These are phyloP conservation scores for Limnephilus lunatus DNA, from an alignment of 2,888 invertebrate species.

Conservation along the genomic window DNA sequence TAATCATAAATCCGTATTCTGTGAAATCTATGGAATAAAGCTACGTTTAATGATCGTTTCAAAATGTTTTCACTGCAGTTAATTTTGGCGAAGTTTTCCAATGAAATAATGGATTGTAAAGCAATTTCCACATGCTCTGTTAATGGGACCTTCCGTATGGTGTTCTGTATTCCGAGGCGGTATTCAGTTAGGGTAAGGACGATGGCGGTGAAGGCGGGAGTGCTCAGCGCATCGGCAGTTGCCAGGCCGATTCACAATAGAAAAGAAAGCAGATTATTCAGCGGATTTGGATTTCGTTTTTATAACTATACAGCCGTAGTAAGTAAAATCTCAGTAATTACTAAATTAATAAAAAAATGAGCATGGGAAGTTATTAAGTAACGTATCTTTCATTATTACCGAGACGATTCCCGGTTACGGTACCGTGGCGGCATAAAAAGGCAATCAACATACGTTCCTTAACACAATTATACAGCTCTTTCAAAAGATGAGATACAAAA, in stretches of 20 bases:
- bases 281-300: constrained; percentile 25
- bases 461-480: too few relatives aligned
- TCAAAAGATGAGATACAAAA: too few relatives aligned
- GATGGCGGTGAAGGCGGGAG: background rate
- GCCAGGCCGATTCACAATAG: constrained; percentile 13
- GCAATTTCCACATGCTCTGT: constrained; percentile 29
- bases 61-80: background rate
- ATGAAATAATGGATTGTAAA: background rate
- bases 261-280: constrained; percentile 41
- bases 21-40: background rate
- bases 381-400: too few relatives aligned
- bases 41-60: background rate
- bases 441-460: too few relatives aligned
- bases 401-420: too few relatives aligned
- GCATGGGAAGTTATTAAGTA: too few relatives aligned
- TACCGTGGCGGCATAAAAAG: too few relatives aligned
- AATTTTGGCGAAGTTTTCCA: background rate
- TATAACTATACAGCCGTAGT: too few relatives aligned
- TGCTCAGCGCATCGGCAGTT: constrained; percentile 15
- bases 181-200: constrained; percentile 22
- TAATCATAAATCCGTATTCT: too few relatives aligned
- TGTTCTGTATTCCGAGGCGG: constrained; percentile 28
- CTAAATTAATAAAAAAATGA: too few relatives aligned
- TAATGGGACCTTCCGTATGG: constrained; percentile 13
- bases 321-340: too few relatives aligned